Evolutionary conservation across 2,888 invertebrate species (phyloP), one percentile per base, ranked within the genome.

Genomic region (Subacronicta megacephala): DNA sequence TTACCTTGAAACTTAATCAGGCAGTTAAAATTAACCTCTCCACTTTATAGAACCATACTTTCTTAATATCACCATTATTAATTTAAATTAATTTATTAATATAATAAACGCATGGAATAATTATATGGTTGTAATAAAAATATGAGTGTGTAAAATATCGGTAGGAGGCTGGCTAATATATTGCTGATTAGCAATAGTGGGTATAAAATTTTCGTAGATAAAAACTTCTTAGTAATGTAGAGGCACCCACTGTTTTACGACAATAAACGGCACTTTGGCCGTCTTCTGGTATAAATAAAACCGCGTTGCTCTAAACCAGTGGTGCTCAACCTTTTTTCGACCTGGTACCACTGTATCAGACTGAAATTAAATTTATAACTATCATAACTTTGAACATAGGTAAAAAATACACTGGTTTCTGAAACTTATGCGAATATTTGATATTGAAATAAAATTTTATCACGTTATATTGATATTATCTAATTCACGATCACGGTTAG

Each of bases 11-110:
- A 58, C 55, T 72, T 76, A 74, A 81, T 79, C 61, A 73, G 68
- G 69, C 60, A 62, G 62, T 81, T 75, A 80, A 81, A 77, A 75
- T 75, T 72, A 75, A 77, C 71, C 69, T 72, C 66, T 72, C 47
- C 49, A 54, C 49, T 65, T 66, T 60, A 72, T 46, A 62, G 46
- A 49, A 50, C 37, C 53, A 63, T 61, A 69, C 58, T 60, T 65
- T 64, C 62, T 66, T 62, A 36, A 49, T 55, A 54, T 54, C 51
- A 51, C 35, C 33, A 72, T 68, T 52, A 63, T 60, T 68, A 72
- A 68, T 71, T 61, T 50, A 64, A 70, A 72, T 74, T 74, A 69
- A 75, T 75, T 72, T 68, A 73, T 73, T 63, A 49, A 36, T 50
- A 57, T 59, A 55, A 69, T 74, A 74, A 74, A 71, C 13, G 54